Evolutionary conservation across 2,797 vertebrate genomes (phyloP).

Genomic region (Pangasius mekongensis): DNA sequence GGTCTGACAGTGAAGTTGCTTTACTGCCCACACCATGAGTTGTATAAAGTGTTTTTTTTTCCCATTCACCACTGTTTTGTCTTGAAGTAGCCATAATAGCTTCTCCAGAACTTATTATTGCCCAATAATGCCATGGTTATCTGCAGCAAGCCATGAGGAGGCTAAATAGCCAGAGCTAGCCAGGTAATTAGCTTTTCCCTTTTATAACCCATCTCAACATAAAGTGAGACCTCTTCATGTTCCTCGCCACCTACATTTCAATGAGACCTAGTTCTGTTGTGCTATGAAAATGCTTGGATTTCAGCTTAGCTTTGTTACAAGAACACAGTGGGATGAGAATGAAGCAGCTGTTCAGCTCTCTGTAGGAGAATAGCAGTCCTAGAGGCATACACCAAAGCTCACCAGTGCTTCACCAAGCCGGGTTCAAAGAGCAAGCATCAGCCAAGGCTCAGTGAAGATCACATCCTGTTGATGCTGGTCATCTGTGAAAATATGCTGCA

Average conservation of each 20-base stretch:
- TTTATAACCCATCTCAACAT: constrained; percentile 1
- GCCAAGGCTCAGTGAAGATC: background rate
- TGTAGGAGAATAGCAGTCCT: background rate
- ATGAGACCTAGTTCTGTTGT: background rate
- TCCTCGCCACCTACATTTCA: background rate
- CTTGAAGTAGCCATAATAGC: constrained; percentile 24
- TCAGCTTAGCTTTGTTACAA: constrained; percentile 17
- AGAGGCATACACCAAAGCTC: background rate
- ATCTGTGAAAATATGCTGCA: background rate
- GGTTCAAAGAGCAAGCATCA: background rate
- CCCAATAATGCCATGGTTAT: constrained; percentile 1
- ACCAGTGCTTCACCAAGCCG: too few species aligned
- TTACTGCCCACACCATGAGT: background rate
- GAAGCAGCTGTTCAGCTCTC: constrained; percentile 12
- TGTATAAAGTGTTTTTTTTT: background rate
- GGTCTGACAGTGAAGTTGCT: constrained; percentile 15
- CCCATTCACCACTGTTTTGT: background rate
- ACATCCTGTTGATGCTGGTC: background rate
- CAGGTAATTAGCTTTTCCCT: constrained; percentile 31
- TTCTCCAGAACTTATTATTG: background rate
- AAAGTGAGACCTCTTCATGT: constrained; percentile 15
- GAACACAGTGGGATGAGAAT: background rate
- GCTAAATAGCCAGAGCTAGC: background rate
- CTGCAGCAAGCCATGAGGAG: background rate
- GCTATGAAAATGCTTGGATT: constrained; percentile 1